Conservation (phyloP, 2,888 invertebrate species). For the Drosophila birchii region DNA sequence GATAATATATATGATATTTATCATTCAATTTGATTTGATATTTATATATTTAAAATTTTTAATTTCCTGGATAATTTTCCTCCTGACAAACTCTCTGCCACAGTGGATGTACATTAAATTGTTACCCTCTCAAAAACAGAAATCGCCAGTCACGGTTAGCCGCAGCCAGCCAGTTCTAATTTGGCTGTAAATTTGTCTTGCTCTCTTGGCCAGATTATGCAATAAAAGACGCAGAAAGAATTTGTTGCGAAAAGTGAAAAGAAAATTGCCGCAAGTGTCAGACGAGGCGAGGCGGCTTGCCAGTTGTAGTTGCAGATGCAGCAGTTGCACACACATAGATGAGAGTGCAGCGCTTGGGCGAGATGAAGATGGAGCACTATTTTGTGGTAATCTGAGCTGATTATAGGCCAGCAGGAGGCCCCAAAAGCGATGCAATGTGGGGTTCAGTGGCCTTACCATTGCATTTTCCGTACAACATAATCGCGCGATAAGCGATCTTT, state of each 20-base stretch:
- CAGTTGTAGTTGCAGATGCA: slow-evolving; percentile 14
- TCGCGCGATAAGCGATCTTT: slow-evolving; percentile 77
- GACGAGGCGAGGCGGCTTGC: slow-evolving; percentile 26
- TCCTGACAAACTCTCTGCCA: background rate
- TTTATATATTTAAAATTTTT: too few species aligned
- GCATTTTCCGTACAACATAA: slow-evolving; percentile 67
- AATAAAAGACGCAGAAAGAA: slow-evolving; percentile 59
- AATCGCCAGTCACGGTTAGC: slow-evolving; percentile 68
- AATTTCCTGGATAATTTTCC: too few species aligned
- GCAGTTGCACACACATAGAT: slow-evolving; percentile 1
- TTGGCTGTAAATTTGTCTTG: slow-evolving; percentile 76
- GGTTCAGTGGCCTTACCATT: slow-evolving; percentile 64
- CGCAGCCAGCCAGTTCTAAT: slow-evolving; percentile 73
- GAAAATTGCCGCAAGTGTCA: slow-evolving; percentile 70
- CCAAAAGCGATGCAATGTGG: slow-evolving; percentile 41
- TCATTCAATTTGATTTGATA: too few species aligned
- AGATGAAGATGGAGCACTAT: slow-evolving; percentile 31
- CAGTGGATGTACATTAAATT: slow-evolving; percentile 11
- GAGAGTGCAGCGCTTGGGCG: slow-evolving; percentile 4
- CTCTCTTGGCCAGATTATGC: slow-evolving; percentile 68
- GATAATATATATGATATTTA: too few species aligned
- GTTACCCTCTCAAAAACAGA: slow-evolving; percentile 8
- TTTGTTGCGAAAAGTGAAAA: slow-evolving; percentile 72
- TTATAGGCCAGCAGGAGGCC: slow-evolving; percentile 53
- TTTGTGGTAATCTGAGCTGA: slow-evolving; percentile 55